Evolutionary conservation across 2,888 invertebrate genomes (phyloP).

Genomic region (Alloscopus bannaensis): DNA sequence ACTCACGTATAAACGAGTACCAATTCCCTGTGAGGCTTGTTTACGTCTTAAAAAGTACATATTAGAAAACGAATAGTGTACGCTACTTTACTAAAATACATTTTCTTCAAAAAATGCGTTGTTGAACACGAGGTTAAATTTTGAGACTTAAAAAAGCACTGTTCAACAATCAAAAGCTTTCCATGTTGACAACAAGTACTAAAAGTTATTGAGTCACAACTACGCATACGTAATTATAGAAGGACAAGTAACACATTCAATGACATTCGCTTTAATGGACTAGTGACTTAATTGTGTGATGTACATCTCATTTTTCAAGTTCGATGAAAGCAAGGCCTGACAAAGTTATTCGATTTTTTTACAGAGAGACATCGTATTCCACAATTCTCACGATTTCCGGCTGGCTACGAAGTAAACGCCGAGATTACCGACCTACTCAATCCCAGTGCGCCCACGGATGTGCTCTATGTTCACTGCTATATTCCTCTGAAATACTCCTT

Average conservation of each 20-base stretch:
- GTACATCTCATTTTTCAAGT: no score
- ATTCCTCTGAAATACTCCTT: conserved; percentile 69
- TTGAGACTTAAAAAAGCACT: no score
- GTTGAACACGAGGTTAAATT: no score
- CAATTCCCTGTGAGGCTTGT: no score
- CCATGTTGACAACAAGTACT: no score
- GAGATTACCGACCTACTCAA: conserved; percentile 67
- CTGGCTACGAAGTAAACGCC: conserved; percentile 69
- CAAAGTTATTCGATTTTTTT: conserved; percentile 7
- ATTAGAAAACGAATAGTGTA: no score
- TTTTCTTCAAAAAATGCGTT: no score
- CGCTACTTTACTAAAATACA: no score
- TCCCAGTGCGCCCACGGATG: conserved; percentile 49
- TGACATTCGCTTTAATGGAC: background rate
- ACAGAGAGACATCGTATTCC: conserved; percentile 67
- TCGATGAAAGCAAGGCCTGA: no score
- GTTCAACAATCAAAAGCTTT: no score
- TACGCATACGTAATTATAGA: conserved; percentile 8
- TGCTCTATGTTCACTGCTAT: conserved; percentile 67
- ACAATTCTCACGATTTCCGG: conserved; percentile 65
- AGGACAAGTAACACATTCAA: background rate
- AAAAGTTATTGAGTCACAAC: no score
- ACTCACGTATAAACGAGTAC: background rate
- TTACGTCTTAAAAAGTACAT: no score
- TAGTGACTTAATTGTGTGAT: conserved; percentile 9